Evolutionary conservation across 2,113 vertebrate genomes (phyloP).

Genomic region (Tautogolabrus adspersus): DNA sequence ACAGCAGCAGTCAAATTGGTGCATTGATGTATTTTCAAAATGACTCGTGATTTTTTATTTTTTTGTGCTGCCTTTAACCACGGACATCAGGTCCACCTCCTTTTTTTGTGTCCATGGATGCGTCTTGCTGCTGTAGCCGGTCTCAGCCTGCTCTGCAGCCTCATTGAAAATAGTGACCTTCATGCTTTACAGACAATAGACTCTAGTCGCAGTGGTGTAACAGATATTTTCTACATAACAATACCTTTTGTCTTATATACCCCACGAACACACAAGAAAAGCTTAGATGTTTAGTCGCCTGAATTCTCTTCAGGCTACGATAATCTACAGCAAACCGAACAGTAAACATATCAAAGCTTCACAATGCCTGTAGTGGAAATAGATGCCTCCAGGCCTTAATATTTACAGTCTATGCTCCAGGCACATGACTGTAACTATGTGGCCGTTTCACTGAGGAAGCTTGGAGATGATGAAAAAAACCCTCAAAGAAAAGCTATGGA

Average conservation of each 20-base stretch:
- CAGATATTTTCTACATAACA: background rate
- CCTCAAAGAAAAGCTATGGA: background rate
- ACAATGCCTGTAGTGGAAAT: background rate
- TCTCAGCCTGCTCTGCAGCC: slow-evolving; percentile 62
- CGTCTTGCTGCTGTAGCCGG: slow-evolving; percentile 63
- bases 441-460: background rate
- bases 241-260: background rate
- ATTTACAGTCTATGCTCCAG: too few relatives aligned
- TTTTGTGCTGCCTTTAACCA: slow-evolving; percentile 45
- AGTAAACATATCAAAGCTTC: slow-evolving; percentile 2
- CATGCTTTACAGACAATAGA: slow-evolving; percentile 7
- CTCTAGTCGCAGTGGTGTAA: background rate
- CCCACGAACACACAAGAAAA: background rate
- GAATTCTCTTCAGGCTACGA: background rate
- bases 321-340: background rate
- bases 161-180: slow-evolving; percentile 47
- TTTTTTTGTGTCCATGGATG: slow-evolving; percentile 49
- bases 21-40: background rate
- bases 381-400: background rate
- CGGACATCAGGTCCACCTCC: slow-evolving; percentile 49
- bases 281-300: background rate
- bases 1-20: background rate
- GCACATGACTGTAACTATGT: background rate
- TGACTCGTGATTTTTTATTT: background rate
- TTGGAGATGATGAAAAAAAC: too few relatives aligned